These are phyloP conservation scores for Rhinogobius similis DNA, from an alignment of 2,113 vertebrate species.

Conservation along the genomic window DNA sequence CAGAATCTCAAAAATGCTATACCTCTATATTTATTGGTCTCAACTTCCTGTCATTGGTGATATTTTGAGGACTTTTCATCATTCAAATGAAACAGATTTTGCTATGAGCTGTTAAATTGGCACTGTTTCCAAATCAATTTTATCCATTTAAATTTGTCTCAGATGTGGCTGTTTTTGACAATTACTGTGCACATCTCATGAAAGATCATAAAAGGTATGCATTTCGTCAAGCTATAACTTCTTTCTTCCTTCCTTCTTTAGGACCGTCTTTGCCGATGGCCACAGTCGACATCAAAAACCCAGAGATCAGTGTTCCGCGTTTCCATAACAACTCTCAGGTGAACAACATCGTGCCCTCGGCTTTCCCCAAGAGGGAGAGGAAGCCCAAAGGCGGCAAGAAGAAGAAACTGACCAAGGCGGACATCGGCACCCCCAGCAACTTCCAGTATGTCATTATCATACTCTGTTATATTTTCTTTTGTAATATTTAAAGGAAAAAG, in stretches of 20 bases:
- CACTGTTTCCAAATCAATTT: too few relatives aligned
- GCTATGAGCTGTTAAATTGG: too few relatives aligned
- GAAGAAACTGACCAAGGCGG: slow-evolving; percentile 94
- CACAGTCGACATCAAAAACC: slow-evolving; percentile 97
- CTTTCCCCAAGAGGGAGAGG: slow-evolving; percentile 91
- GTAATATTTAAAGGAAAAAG: too few relatives aligned
- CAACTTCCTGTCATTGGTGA: not conserved
- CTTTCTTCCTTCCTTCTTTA: slow-evolving; percentile 43
- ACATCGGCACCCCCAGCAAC: slow-evolving; percentile 98
- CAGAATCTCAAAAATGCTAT: not conserved
- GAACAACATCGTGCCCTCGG: slow-evolving; percentile 88
- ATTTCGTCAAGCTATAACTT: not conserved
- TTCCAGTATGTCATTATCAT: slow-evolving; percentile 87
- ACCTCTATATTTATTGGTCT: not conserved
- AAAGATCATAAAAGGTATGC: not conserved
- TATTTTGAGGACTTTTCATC: too few relatives aligned
- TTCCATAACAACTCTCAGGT: slow-evolving; percentile 82
- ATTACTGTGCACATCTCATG: not conserved
- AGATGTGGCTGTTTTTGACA: not conserved
- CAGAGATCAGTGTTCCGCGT: slow-evolving; percentile 88
- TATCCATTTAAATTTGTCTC: too few relatives aligned
- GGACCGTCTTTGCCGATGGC: slow-evolving; percentile 93
- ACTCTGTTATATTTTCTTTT: not conserved
- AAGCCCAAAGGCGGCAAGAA: slow-evolving; percentile 89
- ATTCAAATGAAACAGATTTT: not conserved